Conservation (phyloP, 2,113 vertebrate species). For the Glareola pratincola region DNA sequence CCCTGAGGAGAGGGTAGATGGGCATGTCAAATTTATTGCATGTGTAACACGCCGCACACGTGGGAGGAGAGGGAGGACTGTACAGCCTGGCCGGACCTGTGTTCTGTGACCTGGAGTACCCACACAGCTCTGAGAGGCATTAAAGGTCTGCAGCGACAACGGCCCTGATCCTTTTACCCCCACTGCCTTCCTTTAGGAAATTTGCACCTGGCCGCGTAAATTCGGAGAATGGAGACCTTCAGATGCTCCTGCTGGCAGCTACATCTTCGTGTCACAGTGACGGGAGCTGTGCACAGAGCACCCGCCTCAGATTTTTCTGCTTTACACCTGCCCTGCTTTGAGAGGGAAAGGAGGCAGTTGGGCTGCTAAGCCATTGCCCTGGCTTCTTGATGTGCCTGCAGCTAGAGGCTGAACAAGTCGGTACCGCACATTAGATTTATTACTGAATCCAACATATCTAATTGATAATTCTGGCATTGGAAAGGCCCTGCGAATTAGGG, state of each 20-base stretch:
- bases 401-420: neutral
- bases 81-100: neutral
- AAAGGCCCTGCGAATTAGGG: neutral
- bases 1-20: neutral
- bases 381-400: neutral
- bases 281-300: neutral
- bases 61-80: neutral
- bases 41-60: rapidly evolving
- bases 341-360: neutral
- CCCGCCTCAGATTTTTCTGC: neutral
- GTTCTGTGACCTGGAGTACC: neutral
- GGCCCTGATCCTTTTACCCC: neutral
- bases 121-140: neutral
- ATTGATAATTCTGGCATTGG: neutral
- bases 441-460: neutral
- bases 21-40: neutral
- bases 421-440: neutral
- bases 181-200: neutral
- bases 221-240: neutral
- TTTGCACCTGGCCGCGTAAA: neutral
- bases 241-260: neutral
- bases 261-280: neutral
- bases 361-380: neutral
- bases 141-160: neutral
- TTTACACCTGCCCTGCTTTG: neutral